Conservation (phyloP, 2,113 vertebrate genomes). For the Lycaon pictus region DNA sequence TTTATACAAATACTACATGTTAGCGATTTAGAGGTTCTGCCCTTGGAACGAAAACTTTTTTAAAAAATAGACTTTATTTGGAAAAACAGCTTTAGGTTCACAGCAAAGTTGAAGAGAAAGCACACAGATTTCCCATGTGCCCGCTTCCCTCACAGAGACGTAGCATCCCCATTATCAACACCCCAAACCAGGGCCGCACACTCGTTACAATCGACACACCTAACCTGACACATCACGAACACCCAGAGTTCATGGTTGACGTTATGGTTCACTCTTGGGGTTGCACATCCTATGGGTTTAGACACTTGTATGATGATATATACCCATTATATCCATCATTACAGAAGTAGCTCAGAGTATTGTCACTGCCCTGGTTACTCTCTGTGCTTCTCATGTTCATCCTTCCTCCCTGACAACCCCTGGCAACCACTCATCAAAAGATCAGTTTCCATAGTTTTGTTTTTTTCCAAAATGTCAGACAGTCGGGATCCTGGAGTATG, state of each 20-base stretch:
- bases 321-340: not conserved
- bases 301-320: not conserved
- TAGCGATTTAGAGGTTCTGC: not conserved
- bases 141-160: not conserved
- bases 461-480: not conserved
- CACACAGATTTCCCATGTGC: not conserved
- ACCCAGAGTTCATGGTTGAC: not conserved
- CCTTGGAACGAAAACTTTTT: not conserved
- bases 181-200: not conserved
- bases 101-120: not conserved
- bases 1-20: not conserved
- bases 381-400: not conserved
- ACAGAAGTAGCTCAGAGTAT: not conserved
- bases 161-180: not conserved
- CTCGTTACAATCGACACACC: not conserved
- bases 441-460: not conserved
- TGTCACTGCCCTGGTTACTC: not conserved
- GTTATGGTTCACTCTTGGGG: not conserved
- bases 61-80: not conserved
- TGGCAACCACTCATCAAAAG: not conserved
- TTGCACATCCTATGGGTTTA: not conserved
- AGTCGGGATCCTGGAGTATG: not conserved
- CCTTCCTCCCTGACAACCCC: rapidly evolving
- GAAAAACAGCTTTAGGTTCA: not conserved
- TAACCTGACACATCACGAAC: not conserved